phyloP scores from a whole-genome alignment of 2,797 vertebrate species.

The Sebastes goodei region DNA sequence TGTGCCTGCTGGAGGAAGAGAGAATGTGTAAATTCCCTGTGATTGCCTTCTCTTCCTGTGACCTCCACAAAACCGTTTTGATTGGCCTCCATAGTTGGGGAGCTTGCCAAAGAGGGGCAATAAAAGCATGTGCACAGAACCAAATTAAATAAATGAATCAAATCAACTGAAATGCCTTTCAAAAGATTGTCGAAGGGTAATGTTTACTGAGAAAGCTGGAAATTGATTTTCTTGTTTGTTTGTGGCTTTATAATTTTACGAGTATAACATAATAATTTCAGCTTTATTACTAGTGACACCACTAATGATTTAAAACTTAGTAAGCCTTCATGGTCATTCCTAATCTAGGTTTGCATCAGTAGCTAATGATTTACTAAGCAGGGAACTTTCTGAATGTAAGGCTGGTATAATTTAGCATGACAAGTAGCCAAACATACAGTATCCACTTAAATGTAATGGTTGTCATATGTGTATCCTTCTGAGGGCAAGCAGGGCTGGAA shows the following conservation, averaged over 20 bases:
- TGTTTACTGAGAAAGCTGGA: constrained; percentile 24
- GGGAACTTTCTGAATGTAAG: constrained; percentile 36
- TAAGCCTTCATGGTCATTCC: not conserved
- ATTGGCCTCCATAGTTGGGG: constrained; percentile 26
- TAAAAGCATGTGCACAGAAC: constrained; percentile 30
- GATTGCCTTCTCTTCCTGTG: constrained; percentile 37
- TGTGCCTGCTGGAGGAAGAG: not conserved
- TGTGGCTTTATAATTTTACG: constrained; percentile 23
- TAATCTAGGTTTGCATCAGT: constrained; percentile 8
- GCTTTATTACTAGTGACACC: constrained; percentile 2
- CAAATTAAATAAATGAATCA: constrained; percentile 58
- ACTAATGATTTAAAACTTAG: constrained; percentile 16
- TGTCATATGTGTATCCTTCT: constrained; percentile 70
- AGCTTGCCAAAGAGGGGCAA: constrained; percentile 27
- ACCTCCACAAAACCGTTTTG: constrained; percentile 40
- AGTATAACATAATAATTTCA: constrained; percentile 12
- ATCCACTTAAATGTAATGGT: constrained; percentile 73
- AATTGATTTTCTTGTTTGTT: constrained; percentile 45
- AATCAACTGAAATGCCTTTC: constrained; percentile 51
- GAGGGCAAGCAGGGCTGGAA: constrained; percentile 33
- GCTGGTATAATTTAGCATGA: constrained; percentile 67
- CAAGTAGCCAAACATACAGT: constrained; percentile 64
- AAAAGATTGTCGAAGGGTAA: constrained; percentile 22
- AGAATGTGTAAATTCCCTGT: constrained; percentile 12
- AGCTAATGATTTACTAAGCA: constrained; percentile 46